Percentiles rank a stretch among this genome's conserved stretches.
phyloP scores from a whole-genome alignment of 2,113 vertebrate species.

The Caranx ignobilis region DNA sequence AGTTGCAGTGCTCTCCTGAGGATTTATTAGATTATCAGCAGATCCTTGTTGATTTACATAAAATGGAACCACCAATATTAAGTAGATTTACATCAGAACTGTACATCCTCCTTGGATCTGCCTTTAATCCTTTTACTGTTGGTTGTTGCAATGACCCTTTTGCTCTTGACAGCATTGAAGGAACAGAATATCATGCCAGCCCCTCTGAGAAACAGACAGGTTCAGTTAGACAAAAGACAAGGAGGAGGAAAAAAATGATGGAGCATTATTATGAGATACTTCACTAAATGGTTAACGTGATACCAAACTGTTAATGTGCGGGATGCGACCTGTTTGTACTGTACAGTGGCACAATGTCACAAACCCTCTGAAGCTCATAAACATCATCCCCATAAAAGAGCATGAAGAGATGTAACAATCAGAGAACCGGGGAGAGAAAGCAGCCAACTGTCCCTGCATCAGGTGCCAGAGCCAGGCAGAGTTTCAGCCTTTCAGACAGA shows the following conservation, averaged over 20 bases:
- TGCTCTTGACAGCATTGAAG: slow-evolving; percentile 20
- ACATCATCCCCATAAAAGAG: slow-evolving; percentile 19
- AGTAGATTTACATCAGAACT: slow-evolving; percentile 30
- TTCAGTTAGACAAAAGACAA: slow-evolving; percentile 18
- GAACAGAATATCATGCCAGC: slow-evolving; percentile 39
- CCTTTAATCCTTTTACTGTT: slow-evolving; percentile 6
- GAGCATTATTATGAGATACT: background rate
- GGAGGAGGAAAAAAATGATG: background rate
- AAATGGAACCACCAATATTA: slow-evolving; percentile 31
- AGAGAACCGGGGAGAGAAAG: slow-evolving; percentile 1
- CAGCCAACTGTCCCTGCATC: slow-evolving; percentile 27
- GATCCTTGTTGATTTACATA: slow-evolving; percentile 33
- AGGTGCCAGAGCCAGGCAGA: slow-evolving; percentile 22
- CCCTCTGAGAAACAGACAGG: slow-evolving; percentile 22
- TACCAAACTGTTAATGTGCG: too few relatives aligned
- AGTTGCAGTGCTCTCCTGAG: background rate
- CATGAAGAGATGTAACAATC: slow-evolving; percentile 6
- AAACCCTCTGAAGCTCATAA: slow-evolving; percentile 22
- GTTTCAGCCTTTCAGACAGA: slow-evolving; percentile 26
- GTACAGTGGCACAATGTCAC: slow-evolving; percentile 31
- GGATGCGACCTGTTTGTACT: slow-evolving; percentile 4
- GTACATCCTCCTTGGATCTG: slow-evolving; percentile 13
- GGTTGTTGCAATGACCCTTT: slow-evolving; percentile 40
- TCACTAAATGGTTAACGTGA: slow-evolving; percentile 3
- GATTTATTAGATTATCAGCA: slow-evolving; percentile 46